Base-by-base conservation (phyloP, 2,888 invertebrate species). In the Lasius fuliginosus region DNA sequence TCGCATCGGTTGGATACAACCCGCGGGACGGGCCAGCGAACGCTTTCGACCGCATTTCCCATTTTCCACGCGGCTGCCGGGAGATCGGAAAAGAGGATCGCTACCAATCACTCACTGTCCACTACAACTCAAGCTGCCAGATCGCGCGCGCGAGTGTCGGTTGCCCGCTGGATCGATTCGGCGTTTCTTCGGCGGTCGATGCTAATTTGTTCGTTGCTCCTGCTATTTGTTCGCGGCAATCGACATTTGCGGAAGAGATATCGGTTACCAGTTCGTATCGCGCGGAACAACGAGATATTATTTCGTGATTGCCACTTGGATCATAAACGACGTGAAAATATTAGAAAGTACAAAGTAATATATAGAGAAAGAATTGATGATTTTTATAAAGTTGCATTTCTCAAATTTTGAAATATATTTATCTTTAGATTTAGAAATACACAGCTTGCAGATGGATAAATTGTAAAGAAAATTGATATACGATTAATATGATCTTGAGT, bases 91-190 rank as follows among this genome's bases (percentile, higher is more conserved):
- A 81, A 67, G 76, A 79, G 84, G 87, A 89, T 86, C 85, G 87
- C 85, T 85, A 90, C 88, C 90, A 91, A 91, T 91, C 92, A 86
- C 89, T 91, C 91, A 91, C 89, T 88, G 91, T 92, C 91, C 88
- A 79, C 87, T 89, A 86, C 89, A 88, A 90, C 89, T 92, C 89
- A 87, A 90, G 84, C 87, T 85, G 84, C 87, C 87, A 68, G 89
- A 90, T 88, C 87, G 85, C 86, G 73, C 86, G 85, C 86, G 85
- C 85, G 85, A 87, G 87, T 90, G 88, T 92, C 92, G 86, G 91
- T 92, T 92, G 91, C 90, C 92, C 90, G 88, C 73, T 87, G 88
- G 49, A 86, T 85, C 86, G 87, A 89, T 87, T 84, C 86, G 74
- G 86, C 86, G 75, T 83, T 85, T 83, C 87, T 89, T 85, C 67